Base-by-base conservation (phyloP, 2,888 invertebrate genomes). In the Cabera pusaria region DNA sequence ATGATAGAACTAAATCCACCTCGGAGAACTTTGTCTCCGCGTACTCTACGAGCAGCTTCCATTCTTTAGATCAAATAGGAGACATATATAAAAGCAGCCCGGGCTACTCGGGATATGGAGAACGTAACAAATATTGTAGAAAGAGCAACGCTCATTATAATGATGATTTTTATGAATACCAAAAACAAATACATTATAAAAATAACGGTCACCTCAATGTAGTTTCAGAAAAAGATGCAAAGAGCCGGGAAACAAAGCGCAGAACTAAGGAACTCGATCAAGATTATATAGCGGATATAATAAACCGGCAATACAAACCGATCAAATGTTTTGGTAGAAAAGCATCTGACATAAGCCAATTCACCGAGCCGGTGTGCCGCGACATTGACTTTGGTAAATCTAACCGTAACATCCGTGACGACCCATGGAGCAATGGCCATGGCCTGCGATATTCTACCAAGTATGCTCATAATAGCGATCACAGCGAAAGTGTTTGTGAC, bases 351-450 rank as follows among this genome's bases (percentile, higher is more conserved):
- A 46, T 77, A 0, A 88, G 84, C 46, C 82, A 85, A 49, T 68
- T 85, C 43, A 83, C 86, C 7, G 79, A 72, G 3, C 87, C 87
- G 1, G 60, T 85, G 18, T 87, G 87, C 40, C 76, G 83, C 4
- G 87, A 87, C 42, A 72, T 72, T 34, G 79, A 81, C 34, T 73
- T 56, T 54, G 43, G 61, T 1, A 18, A 64, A 1, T 56, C 8
- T 29, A 1, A 16, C 3, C 5, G 55, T 8, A 63, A 76, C n/a
- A 72, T 10, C 49, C n/a, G 64, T 6, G 52, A 59, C 14, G 72
- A 80, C 25, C 45, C 79, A 33, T 83, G 79, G 44, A 79, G 77
- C 6, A 81, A 81, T 53, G 75, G 72, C 48, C 65, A 63, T 37
- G 63, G 65, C 6, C 21, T 24, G 6, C 27, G 22, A 5, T 18